A percentile compares a stretch with the other conserved stretches of the same genome.
Evolutionary conservation across 1,140 invertebrate genomes (phyloP).

Genomic region (Saccostrea cuccullata): DNA sequence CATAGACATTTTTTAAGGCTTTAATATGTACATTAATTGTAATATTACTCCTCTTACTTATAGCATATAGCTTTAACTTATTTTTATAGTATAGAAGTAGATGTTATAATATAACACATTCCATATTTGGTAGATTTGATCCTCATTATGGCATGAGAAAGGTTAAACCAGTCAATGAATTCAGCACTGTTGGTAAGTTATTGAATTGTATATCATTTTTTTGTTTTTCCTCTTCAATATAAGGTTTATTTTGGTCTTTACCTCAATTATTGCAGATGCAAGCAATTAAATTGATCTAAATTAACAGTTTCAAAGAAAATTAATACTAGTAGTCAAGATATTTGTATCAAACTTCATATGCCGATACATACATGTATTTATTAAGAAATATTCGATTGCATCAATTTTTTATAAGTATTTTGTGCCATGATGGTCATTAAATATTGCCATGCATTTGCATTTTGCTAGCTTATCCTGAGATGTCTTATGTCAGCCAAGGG

Average conservation of each 20-base stretch:
- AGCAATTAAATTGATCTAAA: no score
- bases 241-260: no score
- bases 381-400: no score
- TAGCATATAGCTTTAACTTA: no score
- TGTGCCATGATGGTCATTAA: not conserved
- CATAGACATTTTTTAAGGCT: no score
- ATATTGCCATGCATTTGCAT: not conserved
- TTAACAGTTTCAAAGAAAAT: no score
- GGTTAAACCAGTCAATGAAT: constrained; percentile 50
- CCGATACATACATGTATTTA: not conserved
- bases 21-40: no score
- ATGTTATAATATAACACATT: not conserved
- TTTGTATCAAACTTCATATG: no score
- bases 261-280: no score
- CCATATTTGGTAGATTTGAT: constrained; percentile 56
- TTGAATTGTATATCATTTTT: constrained; percentile 41
- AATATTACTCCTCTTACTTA: no score
- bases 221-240: not conserved
- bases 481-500: constrained; percentile 49
- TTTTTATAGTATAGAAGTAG: no score
- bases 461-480: constrained; percentile 52
- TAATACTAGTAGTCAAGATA: no score
- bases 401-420: not conserved
- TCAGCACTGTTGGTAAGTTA: constrained; percentile 48
- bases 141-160: constrained; percentile 52